Evolutionary conservation across 2,113 vertebrate species (phyloP).

Genomic region (Bubalus kerabau): DNA sequence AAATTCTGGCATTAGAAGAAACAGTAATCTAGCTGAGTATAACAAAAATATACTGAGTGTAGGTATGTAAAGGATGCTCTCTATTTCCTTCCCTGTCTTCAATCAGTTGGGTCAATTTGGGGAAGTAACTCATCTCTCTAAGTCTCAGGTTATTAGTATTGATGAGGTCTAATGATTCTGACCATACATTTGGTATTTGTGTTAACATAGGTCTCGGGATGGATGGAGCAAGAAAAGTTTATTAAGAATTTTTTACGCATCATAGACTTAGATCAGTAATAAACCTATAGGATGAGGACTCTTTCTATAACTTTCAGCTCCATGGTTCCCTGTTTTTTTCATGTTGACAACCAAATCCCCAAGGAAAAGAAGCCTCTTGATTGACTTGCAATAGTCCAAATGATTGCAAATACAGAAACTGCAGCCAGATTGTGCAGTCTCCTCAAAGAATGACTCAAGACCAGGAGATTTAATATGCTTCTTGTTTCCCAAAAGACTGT

Average conservation of each 20-base stretch:
- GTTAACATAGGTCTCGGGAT: not conserved
- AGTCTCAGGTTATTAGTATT: not conserved
- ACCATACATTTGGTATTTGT: not conserved
- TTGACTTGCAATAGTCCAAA: not conserved
- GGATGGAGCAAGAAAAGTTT: not conserved
- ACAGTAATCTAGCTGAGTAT: not conserved
- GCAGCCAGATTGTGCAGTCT: not conserved
- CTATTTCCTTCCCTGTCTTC: not conserved
- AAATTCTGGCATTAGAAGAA: not conserved
- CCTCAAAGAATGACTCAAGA: not conserved
- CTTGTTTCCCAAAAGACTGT: not conserved
- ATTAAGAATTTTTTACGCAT: not conserved
- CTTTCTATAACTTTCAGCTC: not conserved
- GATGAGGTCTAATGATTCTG: not conserved
- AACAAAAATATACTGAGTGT: not conserved
- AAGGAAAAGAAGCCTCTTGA: not conserved
- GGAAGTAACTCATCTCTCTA: not conserved
- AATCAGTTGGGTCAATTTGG: not conserved
- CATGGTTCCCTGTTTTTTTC: not conserved
- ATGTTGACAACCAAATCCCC: not conserved
- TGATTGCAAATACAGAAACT: not conserved
- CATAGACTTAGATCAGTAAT: not conserved
- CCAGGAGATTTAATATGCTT: not conserved
- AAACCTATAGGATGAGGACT: not conserved
- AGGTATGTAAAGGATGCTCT: not conserved